These are phyloP conservation scores for Nymphalis urticae DNA, from an alignment of 2,888 invertebrate genomes.

Conservation along the genomic window DNA sequence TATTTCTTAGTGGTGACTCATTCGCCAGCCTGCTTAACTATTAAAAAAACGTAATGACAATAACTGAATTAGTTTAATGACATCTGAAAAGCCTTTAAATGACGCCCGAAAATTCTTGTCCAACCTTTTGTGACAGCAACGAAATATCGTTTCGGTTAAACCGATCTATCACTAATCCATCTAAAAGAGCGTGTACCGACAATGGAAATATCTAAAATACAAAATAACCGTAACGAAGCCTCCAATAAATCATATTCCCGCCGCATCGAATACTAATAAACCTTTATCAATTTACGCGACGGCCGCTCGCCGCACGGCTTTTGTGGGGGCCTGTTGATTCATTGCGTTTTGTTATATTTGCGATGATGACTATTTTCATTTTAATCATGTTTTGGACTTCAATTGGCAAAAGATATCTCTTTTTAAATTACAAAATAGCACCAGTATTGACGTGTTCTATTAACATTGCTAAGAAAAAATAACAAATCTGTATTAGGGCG, in stretches of 20 bases:
- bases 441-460: too few relatives aligned
- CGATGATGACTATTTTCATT: background rate
- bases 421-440: too few relatives aligned
- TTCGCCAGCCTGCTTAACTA: too few relatives aligned
- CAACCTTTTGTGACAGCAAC: background rate
- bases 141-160: background rate
- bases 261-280: constrained; percentile 43
- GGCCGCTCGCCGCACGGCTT: constrained; percentile 26
- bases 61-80: too few relatives aligned
- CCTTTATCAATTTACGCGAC: constrained; percentile 42
- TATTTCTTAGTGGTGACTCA: too few relatives aligned
- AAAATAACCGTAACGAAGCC: constrained; percentile 8
- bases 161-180: background rate
- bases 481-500: too few relatives aligned
- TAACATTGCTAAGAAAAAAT: too few relatives aligned
- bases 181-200: background rate
- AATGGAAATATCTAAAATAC: constrained; percentile 1
- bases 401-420: too few relatives aligned
- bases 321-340: constrained; percentile 20
- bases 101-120: too few relatives aligned
- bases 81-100: too few relatives aligned
- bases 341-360: constrained; percentile 19
- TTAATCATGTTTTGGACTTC: background rate
- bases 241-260: constrained; percentile 24
- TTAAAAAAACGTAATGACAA: too few relatives aligned